Conservation (phyloP, 1,140 invertebrate genomes). For the Tetramorium alpestre region DNA sequence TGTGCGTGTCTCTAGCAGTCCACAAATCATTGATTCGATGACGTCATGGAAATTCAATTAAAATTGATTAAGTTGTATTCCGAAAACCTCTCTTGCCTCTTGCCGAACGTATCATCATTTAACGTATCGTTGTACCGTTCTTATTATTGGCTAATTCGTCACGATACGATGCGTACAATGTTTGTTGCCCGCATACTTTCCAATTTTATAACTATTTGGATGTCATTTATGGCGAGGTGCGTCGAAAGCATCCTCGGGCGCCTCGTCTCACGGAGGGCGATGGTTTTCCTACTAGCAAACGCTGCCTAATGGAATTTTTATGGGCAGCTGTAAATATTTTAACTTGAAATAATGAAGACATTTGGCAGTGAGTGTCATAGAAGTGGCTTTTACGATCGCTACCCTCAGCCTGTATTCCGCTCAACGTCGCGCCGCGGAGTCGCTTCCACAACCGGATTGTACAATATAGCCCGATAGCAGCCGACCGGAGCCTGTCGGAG, state of each 20-base stretch:
- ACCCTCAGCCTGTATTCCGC: conserved; percentile 11
- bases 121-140: neutral
- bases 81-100: neutral
- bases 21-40: conserved; percentile 40
- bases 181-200: conserved; percentile 1
- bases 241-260: neutral
- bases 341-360: conserved; percentile 62
- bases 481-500: neutral
- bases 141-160: conserved; percentile 20
- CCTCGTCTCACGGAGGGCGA: neutral
- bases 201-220: conserved; percentile 48
- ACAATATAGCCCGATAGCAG: conserved; percentile 24
- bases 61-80: conserved; percentile 17
- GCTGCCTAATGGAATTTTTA: conserved; percentile 60
- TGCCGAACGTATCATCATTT: neutral
- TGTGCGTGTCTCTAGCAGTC: neutral
- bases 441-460: conserved; percentile 45
- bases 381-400: conserved; percentile 53
- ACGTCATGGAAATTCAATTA: neutral
- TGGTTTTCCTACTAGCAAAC: conserved; percentile 27
- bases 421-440: neutral
- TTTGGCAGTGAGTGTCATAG: conserved; percentile 52
- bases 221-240: conserved; percentile 37
- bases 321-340: conserved; percentile 57
- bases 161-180: conserved; percentile 6